Evolutionary conservation across 2,113 vertebrate genomes (phyloP).

Genomic region (Cichladusa arquata): DNA sequence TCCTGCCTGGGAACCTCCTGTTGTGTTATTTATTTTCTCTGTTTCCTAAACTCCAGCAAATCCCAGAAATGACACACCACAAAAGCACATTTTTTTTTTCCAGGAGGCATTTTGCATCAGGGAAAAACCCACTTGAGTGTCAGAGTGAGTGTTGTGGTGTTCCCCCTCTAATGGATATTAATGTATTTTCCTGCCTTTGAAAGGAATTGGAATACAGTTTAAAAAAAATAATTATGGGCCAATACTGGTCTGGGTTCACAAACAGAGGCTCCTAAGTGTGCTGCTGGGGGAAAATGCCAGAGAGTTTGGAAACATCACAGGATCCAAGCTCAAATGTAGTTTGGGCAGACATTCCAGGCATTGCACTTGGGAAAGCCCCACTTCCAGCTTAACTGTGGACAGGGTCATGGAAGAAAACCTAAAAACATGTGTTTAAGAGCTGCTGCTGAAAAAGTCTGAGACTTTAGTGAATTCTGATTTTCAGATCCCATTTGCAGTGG

Average conservation of each 20-base stretch:
- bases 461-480: background rate
- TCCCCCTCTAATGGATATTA: background rate
- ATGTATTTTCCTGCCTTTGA: conserved; percentile 30
- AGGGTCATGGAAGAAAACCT: background rate
- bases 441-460: background rate
- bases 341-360: background rate
- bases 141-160: background rate
- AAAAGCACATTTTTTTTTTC: background rate
- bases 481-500: background rate
- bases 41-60: background rate
- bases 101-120: conserved; percentile 11
- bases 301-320: background rate
- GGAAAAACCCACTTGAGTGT: background rate
- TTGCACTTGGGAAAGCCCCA: background rate
- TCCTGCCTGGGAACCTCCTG: background rate
- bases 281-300: background rate
- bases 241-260: background rate
- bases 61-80: background rate
- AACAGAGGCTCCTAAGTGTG: background rate
- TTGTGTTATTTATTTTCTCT: background rate
- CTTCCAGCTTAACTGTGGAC: background rate
- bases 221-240: background rate
- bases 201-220: background rate
- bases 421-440: accelerated
- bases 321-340: background rate